Percentiles rank a stretch among this genome's conserved stretches.
phyloP scores from a whole-genome alignment of 2,797 vertebrate species.

The Tenualosa thibaudeaui region DNA sequence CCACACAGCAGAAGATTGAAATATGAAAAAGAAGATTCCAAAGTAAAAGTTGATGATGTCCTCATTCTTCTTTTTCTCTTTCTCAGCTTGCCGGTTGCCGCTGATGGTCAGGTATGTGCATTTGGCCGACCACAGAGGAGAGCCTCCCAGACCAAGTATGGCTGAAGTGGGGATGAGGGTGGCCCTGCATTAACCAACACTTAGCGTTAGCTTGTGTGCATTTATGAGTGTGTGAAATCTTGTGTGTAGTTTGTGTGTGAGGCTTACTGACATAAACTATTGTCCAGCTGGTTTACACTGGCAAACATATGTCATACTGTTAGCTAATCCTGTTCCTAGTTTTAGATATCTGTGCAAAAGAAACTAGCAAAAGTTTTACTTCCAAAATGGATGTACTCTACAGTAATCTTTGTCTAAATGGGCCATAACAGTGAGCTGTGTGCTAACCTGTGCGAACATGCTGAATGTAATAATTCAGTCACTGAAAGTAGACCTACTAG shows the following conservation, averaged over 20 bases:
- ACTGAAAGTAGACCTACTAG: background rate
- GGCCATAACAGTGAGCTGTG: background rate
- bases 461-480: background rate
- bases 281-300: too few relatives aligned
- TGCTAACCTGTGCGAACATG: background rate
- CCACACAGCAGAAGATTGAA: conserved; percentile 90
- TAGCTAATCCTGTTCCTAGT: too few relatives aligned
- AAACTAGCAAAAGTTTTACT: too few relatives aligned
- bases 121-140: conserved; percentile 92
- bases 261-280: too few relatives aligned
- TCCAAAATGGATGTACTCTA: background rate
- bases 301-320: too few relatives aligned
- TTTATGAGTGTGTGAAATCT: background rate
- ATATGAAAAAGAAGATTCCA: conserved; percentile 92
- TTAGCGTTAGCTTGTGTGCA: background rate
- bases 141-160: conserved; percentile 88
- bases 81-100: conserved; percentile 74
- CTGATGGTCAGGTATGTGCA: conserved; percentile 88
- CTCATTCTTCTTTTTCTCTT: conserved; percentile 68
- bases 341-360: too few relatives aligned
- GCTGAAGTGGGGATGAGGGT: conserved; percentile 88
- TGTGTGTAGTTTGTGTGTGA: too few relatives aligned
- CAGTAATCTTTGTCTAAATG: background rate
- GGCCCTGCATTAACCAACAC: conserved; percentile 75
- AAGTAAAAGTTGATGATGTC: conserved; percentile 91